Conservation (phyloP, 2,888 invertebrate species). For the Agriopis leucophaearia region DNA sequence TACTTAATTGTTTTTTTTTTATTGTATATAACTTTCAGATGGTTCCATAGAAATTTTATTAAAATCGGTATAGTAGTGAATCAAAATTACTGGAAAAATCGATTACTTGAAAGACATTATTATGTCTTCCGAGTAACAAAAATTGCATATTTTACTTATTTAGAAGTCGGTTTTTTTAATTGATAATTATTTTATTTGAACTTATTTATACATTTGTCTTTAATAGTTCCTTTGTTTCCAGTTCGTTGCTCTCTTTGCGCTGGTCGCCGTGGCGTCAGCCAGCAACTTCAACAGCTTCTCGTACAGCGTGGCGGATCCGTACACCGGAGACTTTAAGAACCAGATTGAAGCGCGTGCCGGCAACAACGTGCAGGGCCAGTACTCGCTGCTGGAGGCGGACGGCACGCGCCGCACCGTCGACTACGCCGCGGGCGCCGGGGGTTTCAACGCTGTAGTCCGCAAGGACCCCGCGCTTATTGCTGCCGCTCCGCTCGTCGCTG, state of each 20-base stretch:
- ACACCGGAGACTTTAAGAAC: conserved; percentile 85
- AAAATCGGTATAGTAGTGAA: too few species aligned
- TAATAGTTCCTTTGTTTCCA: conserved; percentile 41
- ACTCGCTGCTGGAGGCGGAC: conserved; percentile 84
- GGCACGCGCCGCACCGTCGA: conserved; percentile 84
- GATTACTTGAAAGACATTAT: too few species aligned
- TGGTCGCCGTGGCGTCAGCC: conserved; percentile 60
- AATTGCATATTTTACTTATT: too few species aligned
- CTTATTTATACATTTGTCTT: not conserved
- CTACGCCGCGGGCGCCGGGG: conserved; percentile 81
- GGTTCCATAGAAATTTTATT: too few species aligned
- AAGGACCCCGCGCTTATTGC: conserved; percentile 77
- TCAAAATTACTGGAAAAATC: too few species aligned
- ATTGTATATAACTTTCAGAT: too few species aligned
- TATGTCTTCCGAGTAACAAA: too few species aligned
- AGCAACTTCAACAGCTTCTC: conserved; percentile 77
- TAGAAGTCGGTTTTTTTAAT: too few species aligned
- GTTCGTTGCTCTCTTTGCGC: conserved; percentile 69
- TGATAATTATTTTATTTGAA: too few species aligned
- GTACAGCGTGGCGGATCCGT: conserved; percentile 85
- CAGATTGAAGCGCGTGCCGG: conserved; percentile 82
- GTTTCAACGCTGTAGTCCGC: conserved; percentile 86
- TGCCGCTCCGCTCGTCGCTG: conserved; percentile 48
- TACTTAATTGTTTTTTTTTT: too few species aligned
- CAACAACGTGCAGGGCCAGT: conserved; percentile 83